A percentile compares a stretch with the other conserved stretches of the same genome.
Evolutionary conservation across 2,797 vertebrate species (phyloP).

Genomic region (Eulemur rubriventer): DNA sequence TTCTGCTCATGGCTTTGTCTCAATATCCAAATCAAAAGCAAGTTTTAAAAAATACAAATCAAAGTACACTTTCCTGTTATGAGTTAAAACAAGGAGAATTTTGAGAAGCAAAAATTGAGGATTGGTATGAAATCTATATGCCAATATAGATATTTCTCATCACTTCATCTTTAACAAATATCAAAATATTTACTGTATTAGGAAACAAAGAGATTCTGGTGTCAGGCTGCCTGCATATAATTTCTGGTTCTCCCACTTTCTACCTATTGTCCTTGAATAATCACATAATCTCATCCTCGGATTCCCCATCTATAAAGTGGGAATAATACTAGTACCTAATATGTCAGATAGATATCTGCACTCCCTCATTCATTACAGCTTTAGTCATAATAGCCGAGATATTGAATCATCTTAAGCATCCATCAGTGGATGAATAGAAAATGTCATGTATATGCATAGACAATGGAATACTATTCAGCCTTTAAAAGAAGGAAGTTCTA

Average conservation of each 20-base stretch:
- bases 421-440: neutral
- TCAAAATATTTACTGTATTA: neutral
- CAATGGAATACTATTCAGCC: neutral
- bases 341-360: neutral
- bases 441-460: neutral
- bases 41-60: constrained; percentile 25
- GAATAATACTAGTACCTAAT: neutral
- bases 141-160: neutral
- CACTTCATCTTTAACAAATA: neutral
- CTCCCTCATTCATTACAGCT: neutral
- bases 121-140: neutral
- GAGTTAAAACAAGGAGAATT: neutral
- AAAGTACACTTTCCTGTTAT: neutral
- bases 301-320: neutral
- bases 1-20: neutral
- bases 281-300: neutral
- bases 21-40: neutral
- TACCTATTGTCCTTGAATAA: neutral
- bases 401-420: neutral
- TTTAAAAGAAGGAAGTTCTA: neutral
- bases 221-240: neutral
- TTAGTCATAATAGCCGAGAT: neutral
- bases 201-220: neutral
- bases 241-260: neutral
- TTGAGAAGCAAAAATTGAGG: neutral